Base-by-base conservation (phyloP, 2,113 vertebrate genomes). In the Noturus placidus region DNA sequence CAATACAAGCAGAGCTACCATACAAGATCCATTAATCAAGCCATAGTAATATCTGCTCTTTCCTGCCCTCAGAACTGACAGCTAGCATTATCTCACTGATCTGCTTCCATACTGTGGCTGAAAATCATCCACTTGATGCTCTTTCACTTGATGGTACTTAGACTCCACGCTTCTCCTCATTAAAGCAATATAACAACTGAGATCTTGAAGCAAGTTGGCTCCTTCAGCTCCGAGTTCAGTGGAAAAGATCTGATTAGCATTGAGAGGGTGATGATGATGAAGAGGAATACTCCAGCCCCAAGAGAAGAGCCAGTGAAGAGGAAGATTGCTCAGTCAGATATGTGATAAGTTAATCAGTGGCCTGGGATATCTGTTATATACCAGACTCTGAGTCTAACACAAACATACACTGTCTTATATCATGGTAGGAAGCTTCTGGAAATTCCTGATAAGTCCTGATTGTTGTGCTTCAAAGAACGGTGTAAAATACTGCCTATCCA, bases 171-270 rank as follows among this genome's bases (percentile, higher is more conserved):
- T 76, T 86, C 82, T 67, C 20, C 70, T 88, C 57, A 88, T 87
- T 85, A 89, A 78, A 79, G 82, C 57, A 77, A 89, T 88, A 72
- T 59, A 86, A 76, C 81, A 63, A 70, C 54, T 30, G 30, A 33
- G 83, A 57, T 88, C 72, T 67, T 72, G 61, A 74, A 83, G 80
- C 83, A 63, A 79, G 57, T 61, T 80, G 82, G 15, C 84, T 70
- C 78, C 52, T 38, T 85, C 61, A 85, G 83, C 35, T 82, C 72
- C 3, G 61, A 67, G 77, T 85, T 90, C 86, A 87, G 84, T 35
- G 72, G 61, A 89, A 83, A 84, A 88, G 74, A 90, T 90, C 85
- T 77, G 88, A 87, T 88, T 88, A 87, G 87, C 78, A 86, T 72
- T 70, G 69, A 87, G 89, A 87, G 78, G 81, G 83, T 89, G 85